Base-by-base conservation (phyloP, 2,888 invertebrate genomes). In the Chrysolina americana region DNA sequence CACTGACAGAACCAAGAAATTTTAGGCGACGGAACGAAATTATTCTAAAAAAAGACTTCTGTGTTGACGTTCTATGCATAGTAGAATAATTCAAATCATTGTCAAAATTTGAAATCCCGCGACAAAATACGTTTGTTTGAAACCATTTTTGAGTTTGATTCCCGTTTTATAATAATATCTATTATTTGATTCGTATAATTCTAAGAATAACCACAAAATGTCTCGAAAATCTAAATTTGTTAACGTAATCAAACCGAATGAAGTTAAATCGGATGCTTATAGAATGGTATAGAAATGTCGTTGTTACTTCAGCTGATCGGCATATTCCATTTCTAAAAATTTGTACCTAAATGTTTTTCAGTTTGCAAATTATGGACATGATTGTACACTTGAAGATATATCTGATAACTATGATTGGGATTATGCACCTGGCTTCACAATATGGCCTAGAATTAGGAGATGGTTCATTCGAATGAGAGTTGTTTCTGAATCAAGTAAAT, bases 401-500 rank as follows among this genome's bases (percentile, higher is more conserved):
- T 64, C 79, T 2, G 81, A 81, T 56, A 78, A 79, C 47, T 81
- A 76, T 68, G 81, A 81, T 71, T 79, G 77, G 71, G 73, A 76
- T 41, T 71, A 72, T 15, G 77, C 79, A 50, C 78, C 79, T 13
- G 76, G 74, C 9, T 59, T 41, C 19, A 76, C 80, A 1, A 1
- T 73, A 13, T 44, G 68, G 41, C 75, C 75, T 23, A 77, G 74
- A 62, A 64, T 82, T 23, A 75, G 68, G 62, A 74, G 81, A 68
- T 81, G 78, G 79, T 65, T 80, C n/a, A 78, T 80, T 28, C 71
- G 81, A 50, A 72, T 81, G 76, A 74, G 77, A 28, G 81, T 81
- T 0, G 83, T 84, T 9, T 82, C 81, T 9, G 82, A 83, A 59
- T 78, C 80, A 6, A 83, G 82, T 65, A 84, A 83, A 76, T 79